Base-by-base conservation (phyloP, 2,888 invertebrate species). In the Dryobotodes eremita region DNA sequence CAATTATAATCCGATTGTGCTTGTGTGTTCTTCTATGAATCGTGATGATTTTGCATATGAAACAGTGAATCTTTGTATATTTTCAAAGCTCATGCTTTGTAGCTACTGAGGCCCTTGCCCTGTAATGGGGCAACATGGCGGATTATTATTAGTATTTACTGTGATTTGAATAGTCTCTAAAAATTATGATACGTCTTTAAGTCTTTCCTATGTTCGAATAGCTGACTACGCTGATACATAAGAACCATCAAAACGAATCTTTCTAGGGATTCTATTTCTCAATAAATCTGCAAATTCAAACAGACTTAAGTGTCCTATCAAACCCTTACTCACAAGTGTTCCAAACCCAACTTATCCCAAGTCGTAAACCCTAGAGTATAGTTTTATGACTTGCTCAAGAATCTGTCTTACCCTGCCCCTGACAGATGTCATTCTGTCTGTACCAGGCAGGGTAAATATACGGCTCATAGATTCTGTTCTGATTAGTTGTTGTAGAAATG, bases 301-400 rank as follows among this genome's bases (percentile, higher is more conserved):
- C 53, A 17, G 23, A 61, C 48, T 13, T n/a, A 74, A 82, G 46
- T 74, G 59, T 36, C 4, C 36, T n/a, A 75, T 79, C 31, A 48
- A 55, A 48, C 26, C n/a, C 17, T 20, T 17, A 26, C 57, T 36
- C 20, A 31, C 26, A 82, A 55, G 15, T 1, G 10, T n/a, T 77
- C 50, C 48, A 36, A 83, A 77, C 31, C 46, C 64, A 23, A 57
- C 42, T 83, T 69, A 69, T 36, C 69, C 83, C 64, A 46, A 69
- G 69, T 77, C 77, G 77, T 80, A 77, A 83, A 83, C 62, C 31
- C n/a, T 53, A 23, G 15, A 31, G 46, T 77, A 57, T 15, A 65
- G 78, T 80, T 83, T 70, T 80, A 80, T 53, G 80, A 80, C 46
- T 70, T 53, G 77, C 23, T 65, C 26, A 77, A 77, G 80, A 77